Conservation (phyloP, 2,888 invertebrate genomes). For the Parnassius smintheus region DNA sequence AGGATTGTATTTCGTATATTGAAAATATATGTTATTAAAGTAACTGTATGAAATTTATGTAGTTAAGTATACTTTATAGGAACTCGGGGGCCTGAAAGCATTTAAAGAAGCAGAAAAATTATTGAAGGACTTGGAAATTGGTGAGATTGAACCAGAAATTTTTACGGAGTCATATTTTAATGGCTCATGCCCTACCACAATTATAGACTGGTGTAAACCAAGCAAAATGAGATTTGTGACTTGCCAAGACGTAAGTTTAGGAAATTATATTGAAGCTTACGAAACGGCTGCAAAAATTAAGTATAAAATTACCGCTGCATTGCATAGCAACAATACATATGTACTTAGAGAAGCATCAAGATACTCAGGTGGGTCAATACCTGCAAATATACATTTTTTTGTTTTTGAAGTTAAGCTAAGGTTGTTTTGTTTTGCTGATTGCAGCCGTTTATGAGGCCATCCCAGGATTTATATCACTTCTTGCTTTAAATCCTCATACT, state of each 20-base stretch:
- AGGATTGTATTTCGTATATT: constrained; percentile 1
- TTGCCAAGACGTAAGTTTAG: constrained; percentile 76
- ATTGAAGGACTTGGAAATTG: constrained; percentile 65
- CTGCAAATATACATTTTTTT: background rate
- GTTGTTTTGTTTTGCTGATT: background rate
- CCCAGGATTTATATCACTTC: constrained; percentile 71
- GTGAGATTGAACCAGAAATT: constrained; percentile 65
- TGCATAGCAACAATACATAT: constrained; percentile 73
- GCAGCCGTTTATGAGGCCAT: constrained; percentile 78
- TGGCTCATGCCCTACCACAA: constrained; percentile 63
- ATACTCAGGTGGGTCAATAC: constrained; percentile 61
- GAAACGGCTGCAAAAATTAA: constrained; percentile 74
- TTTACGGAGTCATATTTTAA: constrained; percentile 74
- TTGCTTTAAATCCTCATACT: constrained; percentile 77
- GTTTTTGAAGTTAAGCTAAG: background rate
- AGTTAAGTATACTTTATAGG: constrained; percentile 48
- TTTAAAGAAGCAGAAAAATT: constrained; percentile 74
- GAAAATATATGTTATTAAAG: background rate
- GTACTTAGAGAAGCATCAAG: constrained; percentile 70
- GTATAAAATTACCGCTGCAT: constrained; percentile 66
- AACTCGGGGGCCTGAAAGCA: constrained; percentile 67
- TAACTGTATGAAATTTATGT: background rate
- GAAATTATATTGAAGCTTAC: constrained; percentile 76
- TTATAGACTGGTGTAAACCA: constrained; percentile 76
- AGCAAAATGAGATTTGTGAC: constrained; percentile 70